Evolutionary conservation across 2,113 vertebrate species (phyloP), one percentile per base, ranked within the genome.

Genomic region (Sula dactylatra): DNA sequence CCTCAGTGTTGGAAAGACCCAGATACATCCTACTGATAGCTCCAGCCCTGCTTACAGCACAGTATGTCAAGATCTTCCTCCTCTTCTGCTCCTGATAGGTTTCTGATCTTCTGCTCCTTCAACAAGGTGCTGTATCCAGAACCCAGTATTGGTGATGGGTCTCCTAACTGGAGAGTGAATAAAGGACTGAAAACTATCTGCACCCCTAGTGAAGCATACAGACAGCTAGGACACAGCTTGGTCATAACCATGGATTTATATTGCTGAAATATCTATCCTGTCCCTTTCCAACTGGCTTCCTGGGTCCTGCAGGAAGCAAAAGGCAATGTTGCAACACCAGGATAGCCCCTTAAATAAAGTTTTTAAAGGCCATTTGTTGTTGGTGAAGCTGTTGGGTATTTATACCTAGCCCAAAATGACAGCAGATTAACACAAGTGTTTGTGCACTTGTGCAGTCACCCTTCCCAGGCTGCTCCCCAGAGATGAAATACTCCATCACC

Each of bases 1-100:
- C 4, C 11, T 14, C 2, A 3, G 5, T 8, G 3, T 22, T 31
- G 36, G 31, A 59, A 40, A 11, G 17, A 34, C 19, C 31, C 2
- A 3, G 20, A 40, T 66, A 40, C 9, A 15, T 70, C n/a, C 15
- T 55, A 25, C 6, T 4, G 4, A 22, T 16, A 49, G 5, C 8
- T 71, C 18, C 52, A 66, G 13, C 9, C 6, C 11, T 47, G 16
- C 71, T 69, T 77, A 62, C 56, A 70, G 40, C 55, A 59, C 15
- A 32, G 7, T 17, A 9, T 27, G 32, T 59, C 45, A 52, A 36
- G 36, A 44, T 74, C 14, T 44, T 58, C 16, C 10, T 45, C 8
- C 29, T 54, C 6, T 40, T 55, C 29, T 34, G 9, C 19, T 47
- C 17, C 34, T 38, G 15, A 16, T 45, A 52, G 12, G 15, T 58